Conservation (phyloP, 2,888 invertebrate species). For the Tuta absoluta region DNA sequence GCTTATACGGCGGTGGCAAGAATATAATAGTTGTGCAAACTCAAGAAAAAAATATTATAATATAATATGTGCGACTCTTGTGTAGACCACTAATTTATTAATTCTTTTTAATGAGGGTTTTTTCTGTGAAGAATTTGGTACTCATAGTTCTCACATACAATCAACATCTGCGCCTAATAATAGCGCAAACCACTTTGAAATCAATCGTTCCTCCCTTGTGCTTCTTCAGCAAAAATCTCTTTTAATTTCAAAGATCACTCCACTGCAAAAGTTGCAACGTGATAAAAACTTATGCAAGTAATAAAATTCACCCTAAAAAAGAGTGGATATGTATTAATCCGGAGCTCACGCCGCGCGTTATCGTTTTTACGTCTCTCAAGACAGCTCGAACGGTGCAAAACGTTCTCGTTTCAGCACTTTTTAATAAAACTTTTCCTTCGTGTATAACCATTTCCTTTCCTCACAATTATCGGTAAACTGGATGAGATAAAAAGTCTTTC, state of each 20-base stretch:
- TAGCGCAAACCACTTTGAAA: too few relatives aligned
- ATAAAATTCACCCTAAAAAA: neutral
- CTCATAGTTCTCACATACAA: too few relatives aligned
- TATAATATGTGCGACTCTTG: too few relatives aligned
- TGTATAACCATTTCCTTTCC: conserved; percentile 30
- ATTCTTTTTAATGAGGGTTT: too few relatives aligned
- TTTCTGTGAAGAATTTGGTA: too few relatives aligned
- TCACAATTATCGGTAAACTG: conserved; percentile 41
- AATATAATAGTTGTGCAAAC: too few relatives aligned
- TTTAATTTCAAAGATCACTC: neutral
- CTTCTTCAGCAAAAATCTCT: neutral
- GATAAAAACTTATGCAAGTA: neutral
- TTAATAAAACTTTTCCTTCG: conserved; percentile 42
- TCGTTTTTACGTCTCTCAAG: neutral
- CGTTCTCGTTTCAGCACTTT: conserved; percentile 34
- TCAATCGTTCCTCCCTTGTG: too few relatives aligned
- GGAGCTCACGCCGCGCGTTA: neutral
- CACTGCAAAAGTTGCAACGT: neutral
- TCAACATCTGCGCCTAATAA: too few relatives aligned
- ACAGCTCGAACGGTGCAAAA: conserved; percentile 17
- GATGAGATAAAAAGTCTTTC: conserved; percentile 45
- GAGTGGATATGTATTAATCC: neutral
- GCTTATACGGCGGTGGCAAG: too few relatives aligned
- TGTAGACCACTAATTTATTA: too few relatives aligned
- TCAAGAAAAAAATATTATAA: too few relatives aligned